Evolutionary conservation across 1,140 invertebrate species (phyloP).

Genomic region (Micrasema longulum): DNA sequence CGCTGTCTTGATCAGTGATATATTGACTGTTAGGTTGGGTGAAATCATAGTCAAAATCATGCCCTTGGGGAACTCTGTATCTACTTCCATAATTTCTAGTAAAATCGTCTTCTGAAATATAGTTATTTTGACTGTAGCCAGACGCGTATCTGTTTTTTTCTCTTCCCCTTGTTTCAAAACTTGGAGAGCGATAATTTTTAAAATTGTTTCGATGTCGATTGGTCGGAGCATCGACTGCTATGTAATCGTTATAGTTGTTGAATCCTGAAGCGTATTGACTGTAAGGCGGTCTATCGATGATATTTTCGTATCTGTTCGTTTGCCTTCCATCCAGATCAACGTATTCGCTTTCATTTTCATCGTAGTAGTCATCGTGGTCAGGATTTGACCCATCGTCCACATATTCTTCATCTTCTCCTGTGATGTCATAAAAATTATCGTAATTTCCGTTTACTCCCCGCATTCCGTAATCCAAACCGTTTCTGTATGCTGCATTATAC

Average conservation of each 20-base stretch:
- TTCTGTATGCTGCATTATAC: not conserved
- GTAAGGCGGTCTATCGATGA: not conserved
- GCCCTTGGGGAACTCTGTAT: not conserved
- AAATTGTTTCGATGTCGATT: constrained; percentile 12
- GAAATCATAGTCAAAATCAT: constrained; percentile 24
- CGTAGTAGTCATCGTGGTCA: constrained; percentile 36
- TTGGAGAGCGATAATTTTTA: constrained; percentile 1
- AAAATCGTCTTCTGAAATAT: constrained; percentile 34
- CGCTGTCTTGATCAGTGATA: not conserved
- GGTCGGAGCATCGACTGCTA: not conserved
- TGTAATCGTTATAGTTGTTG: constrained; percentile 43
- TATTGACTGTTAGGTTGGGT: not conserved
- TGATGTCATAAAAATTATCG: constrained; percentile 7
- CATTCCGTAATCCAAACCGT: constrained; percentile 2
- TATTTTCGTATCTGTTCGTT: constrained; percentile 12
- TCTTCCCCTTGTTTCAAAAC: not conserved
- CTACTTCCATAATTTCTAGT: constrained; percentile 5
- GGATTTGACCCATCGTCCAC: constrained; percentile 1
- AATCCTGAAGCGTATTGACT: constrained; percentile 45
- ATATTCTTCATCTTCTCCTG: constrained; percentile 29
- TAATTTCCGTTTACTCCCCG: constrained; percentile 1
- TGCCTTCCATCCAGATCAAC: constrained; percentile 15
- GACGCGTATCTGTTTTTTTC: constrained; percentile 44
- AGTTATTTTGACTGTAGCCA: constrained; percentile 40
- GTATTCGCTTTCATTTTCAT: constrained; percentile 24